Percentiles rank a stretch among this genome's conserved stretches.
Evolutionary conservation across 2,113 vertebrate species (phyloP).

Genomic region (rabbit (Oryctolagus cuniculus)): DNA sequence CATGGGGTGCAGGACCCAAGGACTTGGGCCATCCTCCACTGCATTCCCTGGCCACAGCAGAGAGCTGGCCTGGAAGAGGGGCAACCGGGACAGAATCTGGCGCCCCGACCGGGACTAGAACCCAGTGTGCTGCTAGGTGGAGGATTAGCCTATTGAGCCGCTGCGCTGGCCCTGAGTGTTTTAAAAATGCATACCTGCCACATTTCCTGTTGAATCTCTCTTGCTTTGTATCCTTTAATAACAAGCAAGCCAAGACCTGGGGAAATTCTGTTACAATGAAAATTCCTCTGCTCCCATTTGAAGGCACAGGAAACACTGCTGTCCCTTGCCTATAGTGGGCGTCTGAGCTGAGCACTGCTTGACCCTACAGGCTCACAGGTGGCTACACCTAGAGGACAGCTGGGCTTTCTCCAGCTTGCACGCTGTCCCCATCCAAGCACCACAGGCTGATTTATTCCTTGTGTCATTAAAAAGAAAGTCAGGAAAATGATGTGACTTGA

Average conservation of each 20-base stretch:
- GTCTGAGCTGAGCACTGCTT: background rate
- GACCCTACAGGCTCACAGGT: background rate
- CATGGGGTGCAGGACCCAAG: too few relatives aligned
- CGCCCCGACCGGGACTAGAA: too few relatives aligned
- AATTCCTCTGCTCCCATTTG: background rate
- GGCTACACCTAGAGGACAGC: background rate
- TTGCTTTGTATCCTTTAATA: constrained; percentile 2
- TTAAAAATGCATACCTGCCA: background rate
- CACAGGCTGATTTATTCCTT: background rate
- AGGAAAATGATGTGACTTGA: background rate
- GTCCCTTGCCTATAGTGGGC: too few relatives aligned
- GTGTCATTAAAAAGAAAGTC: background rate
- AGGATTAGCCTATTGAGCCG: too few relatives aligned
- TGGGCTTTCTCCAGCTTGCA: background rate
- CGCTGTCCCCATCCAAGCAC: background rate
- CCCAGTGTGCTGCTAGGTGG: too few relatives aligned
- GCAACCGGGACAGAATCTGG: too few relatives aligned
- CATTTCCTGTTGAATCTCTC: background rate
- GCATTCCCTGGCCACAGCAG: too few relatives aligned
- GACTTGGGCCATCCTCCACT: too few relatives aligned
- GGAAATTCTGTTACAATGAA: constrained; percentile 14
- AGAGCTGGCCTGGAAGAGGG: too few relatives aligned
- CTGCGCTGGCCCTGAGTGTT: too few relatives aligned
- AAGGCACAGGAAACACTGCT: background rate
- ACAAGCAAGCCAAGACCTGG: background rate